Evolutionary conservation across 2,113 vertebrate genomes (phyloP).

Genomic region (Prinia subflava): DNA sequence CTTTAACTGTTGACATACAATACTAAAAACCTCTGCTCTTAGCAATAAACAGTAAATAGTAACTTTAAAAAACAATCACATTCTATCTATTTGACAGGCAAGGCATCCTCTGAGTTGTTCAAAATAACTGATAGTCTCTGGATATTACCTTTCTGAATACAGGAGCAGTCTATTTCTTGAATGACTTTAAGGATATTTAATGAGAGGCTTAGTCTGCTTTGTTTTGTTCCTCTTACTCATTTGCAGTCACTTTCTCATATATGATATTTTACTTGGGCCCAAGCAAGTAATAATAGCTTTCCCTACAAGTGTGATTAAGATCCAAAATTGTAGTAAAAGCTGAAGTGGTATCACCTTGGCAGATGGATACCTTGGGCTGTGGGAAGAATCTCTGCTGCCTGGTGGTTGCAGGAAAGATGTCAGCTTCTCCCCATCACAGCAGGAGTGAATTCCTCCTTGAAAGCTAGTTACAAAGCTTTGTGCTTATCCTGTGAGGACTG

Average conservation of each 20-base stretch:
- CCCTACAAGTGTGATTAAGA: neutral
- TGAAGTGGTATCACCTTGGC: neutral
- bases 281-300: neutral
- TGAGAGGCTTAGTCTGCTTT: neutral
- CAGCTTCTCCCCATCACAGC: neutral
- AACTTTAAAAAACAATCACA: neutral
- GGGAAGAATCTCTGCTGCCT: neutral
- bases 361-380: neutral
- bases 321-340: neutral
- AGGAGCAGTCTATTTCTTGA: neutral
- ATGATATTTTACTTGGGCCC: neutral
- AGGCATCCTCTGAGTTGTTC: neutral
- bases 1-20: neutral
- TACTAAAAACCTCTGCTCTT: neutral
- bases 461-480: neutral
- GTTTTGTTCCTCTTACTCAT: neutral
- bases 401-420: neutral
- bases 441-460: neutral
- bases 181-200: neutral
- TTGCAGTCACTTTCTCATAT: neutral
- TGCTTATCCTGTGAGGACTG: neutral
- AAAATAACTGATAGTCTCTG: neutral
- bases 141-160: neutral
- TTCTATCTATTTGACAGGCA: neutral
- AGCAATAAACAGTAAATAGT: neutral